A percentile compares a stretch with the other conserved stretches of the same genome.
phyloP scores from a whole-genome alignment of 1,140 invertebrate genomes.

The Globodera rostochiensis region DNA sequence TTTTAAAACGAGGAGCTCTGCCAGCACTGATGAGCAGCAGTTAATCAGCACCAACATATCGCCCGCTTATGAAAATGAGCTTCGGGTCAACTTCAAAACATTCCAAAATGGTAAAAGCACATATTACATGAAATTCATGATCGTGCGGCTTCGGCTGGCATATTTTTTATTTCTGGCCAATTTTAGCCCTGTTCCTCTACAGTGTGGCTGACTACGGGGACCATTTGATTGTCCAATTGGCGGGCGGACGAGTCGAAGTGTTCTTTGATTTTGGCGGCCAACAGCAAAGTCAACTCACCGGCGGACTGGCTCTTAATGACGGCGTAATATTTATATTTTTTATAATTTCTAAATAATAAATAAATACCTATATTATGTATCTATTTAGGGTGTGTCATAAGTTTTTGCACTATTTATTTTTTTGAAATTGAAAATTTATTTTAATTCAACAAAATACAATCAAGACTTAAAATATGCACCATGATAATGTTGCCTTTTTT shows the following conservation, averaged over 20 bases:
- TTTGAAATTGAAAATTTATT: too few species aligned
- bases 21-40: constrained; percentile 53
- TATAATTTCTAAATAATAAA: neutral
- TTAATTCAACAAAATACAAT: too few species aligned
- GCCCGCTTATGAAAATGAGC: constrained; percentile 64
- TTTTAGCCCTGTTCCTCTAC: constrained; percentile 56
- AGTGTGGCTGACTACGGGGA: constrained; percentile 64
- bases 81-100: constrained; percentile 57
- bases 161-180: neutral
- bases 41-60: constrained; percentile 50
- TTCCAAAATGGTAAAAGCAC: constrained; percentile 54
- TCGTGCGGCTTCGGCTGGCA: neutral
- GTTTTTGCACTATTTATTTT: too few species aligned
- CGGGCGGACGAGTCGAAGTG: constrained; percentile 48
- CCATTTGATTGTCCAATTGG: constrained; percentile 56
- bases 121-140: neutral
- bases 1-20: constrained; percentile 47
- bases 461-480: too few species aligned
- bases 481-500: too few species aligned
- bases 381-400: too few species aligned
- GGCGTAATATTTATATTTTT: constrained; percentile 30
- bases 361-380: neutral
- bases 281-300: constrained; percentile 45
- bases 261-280: constrained; percentile 62
- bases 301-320: constrained; percentile 59